A percentile compares a stretch with the other conserved stretches of the same genome.
These are phyloP conservation scores for Dynastes hyllus DNA, from an alignment of 2,888 invertebrate genomes.

Conservation along the genomic window DNA sequence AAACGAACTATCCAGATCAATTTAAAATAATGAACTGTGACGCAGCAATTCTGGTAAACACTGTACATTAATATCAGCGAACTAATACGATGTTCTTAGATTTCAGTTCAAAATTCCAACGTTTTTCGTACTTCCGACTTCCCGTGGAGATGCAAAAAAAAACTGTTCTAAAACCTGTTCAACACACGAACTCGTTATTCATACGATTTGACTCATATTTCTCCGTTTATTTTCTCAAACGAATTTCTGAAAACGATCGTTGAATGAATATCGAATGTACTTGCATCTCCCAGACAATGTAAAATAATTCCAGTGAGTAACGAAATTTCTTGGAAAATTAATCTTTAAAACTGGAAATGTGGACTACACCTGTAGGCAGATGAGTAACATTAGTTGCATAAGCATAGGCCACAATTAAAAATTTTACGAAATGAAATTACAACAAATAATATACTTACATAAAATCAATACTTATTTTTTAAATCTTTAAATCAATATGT, in stretches of 20 bases:
- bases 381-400: background rate
- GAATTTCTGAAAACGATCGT: slow-evolving; percentile 9
- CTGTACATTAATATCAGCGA: background rate
- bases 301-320: slow-evolving; percentile 40
- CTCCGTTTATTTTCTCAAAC: slow-evolving; percentile 29
- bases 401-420: no score
- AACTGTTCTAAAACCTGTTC: slow-evolving; percentile 10
- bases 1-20: no score
- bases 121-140: slow-evolving; percentile 28
- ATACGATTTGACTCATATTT: slow-evolving; percentile 29
- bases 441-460: no score
- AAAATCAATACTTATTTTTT: no score
- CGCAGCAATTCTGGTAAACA: background rate
- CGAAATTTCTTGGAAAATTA: background rate
- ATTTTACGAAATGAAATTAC: no score
- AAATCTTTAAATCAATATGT: no score
- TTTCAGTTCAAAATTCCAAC: background rate
- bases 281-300: slow-evolving; percentile 3
- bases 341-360: background rate
- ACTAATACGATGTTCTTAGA: background rate
- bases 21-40: no score
- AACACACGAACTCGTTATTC: slow-evolving; percentile 24
- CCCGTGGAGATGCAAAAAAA: background rate
- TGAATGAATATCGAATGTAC: slow-evolving; percentile 1
- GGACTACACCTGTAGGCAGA: no score